Evolutionary conservation across 1,140 invertebrate species (phyloP), one percentile per base, ranked within the genome.

Genomic region (Psilanteris sp.): DNA sequence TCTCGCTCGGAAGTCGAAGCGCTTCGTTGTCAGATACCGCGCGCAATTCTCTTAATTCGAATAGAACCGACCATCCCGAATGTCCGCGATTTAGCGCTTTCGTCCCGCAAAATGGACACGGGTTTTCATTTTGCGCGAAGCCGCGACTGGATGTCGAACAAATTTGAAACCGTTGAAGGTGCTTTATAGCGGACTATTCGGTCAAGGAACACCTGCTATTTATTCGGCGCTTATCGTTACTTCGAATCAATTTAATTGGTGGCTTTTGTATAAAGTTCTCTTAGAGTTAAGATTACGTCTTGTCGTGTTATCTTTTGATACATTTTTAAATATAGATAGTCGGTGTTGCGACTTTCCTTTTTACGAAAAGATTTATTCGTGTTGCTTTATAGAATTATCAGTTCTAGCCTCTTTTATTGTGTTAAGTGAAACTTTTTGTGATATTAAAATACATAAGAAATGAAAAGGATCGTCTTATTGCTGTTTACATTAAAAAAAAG

Each of bases 1-100:
- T 18, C 29, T 6, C 22, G 39, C 36, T 62, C 32, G 13, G 11
- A 14, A 13, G 15, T 7, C 18, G 24, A 57, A 34, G 43, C 29
- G 68, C 14, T 50, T 18, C 39, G 29, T 44, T 43, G 31, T n/a
- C n/a, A 24, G 18, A 64, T 14, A 0, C n/a, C 0, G 6, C n/a
- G 20, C 54, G 46, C 31, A 71, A 61, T 62, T 55, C 55, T 62
- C 46, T 46, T 48, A 62, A 6, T 50, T 50, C n/a, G 68, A 15
- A 64, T 32, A 36, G n/a, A 52, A 44, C n/a, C n/a, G n/a, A n/a
- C n/a, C n/a, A n/a, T n/a, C n/a, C n/a, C n/a, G n/a, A n/a, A n/a
- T n/a, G n/a, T n/a, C n/a, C n/a, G n/a, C n/a, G n/a, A n/a, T n/a
- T n/a, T n/a, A n/a, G n/a, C n/a, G n/a, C n/a, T n/a, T n/a, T n/a